phyloP scores from a whole-genome alignment of 2,797 vertebrate species.

The Tenualosa ilisha region DNA sequence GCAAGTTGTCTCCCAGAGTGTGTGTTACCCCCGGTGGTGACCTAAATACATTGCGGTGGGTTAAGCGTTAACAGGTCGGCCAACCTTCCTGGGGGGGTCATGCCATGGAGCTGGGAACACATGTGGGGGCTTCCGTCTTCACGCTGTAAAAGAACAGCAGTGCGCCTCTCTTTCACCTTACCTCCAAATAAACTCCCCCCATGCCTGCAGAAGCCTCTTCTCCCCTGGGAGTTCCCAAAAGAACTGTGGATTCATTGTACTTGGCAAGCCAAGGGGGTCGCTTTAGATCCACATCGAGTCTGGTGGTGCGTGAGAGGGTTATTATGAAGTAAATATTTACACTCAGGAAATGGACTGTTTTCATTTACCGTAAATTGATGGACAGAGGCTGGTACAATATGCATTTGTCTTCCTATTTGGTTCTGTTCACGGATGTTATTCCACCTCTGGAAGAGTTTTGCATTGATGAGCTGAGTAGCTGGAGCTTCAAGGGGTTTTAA shows the following conservation, averaged over 20 bases:
- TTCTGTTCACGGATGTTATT: neutral
- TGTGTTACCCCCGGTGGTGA: neutral
- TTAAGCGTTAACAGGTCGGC: neutral
- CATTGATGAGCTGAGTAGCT: neutral
- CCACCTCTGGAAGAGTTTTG: neutral
- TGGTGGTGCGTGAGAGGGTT: neutral
- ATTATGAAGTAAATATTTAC: conserved; percentile 10
- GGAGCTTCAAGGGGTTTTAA: neutral
- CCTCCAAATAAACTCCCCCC: neutral
- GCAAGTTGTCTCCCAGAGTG: neutral
- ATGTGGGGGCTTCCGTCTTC: conserved; percentile 12
- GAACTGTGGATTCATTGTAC: conserved; percentile 10
- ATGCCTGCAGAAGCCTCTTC: neutral
- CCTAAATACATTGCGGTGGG: neutral
- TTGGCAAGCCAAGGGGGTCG: neutral
- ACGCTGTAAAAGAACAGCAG: neutral
- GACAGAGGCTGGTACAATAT: neutral
- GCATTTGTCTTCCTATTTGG: neutral
- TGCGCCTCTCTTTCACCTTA: neutral
- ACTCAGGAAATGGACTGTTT: neutral
- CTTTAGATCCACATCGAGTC: neutral
- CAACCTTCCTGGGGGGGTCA: neutral
- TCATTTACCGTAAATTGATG: neutral
- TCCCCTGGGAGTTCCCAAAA: neutral
- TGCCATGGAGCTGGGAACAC: neutral